Evolutionary conservation across 2,888 invertebrate species (phyloP), one percentile per base, ranked within the genome.

Genomic region (Alloplasta piceator): DNA sequence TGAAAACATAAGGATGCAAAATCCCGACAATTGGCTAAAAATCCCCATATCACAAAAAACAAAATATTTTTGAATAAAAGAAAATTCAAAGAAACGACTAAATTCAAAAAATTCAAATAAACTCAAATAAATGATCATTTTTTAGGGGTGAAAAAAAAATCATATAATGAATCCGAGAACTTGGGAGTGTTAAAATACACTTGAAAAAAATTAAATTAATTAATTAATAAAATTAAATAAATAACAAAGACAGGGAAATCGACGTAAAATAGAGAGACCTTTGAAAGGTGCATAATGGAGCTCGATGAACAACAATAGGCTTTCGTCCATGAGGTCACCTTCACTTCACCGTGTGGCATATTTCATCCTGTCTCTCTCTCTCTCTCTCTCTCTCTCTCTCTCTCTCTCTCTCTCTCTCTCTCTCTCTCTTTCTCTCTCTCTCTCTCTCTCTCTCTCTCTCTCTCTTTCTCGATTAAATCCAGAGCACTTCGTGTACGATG

Each of bases 311-410:
- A 63, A 78, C 73, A 78, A 78, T 74, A 55, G 46, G 56, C 72
- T 73, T 60, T 73, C 56, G 52, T 68, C 61, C 41, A 61, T 46
- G 38, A 67, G 14, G 36, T 70, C 58, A 70, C 70, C 58, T 70
- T 70, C 58, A 48, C 58, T 70, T 48, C 10, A 10, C 36, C 60
- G 14, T 16, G 14, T 64, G 41, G 16, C 36, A 38, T 78, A 26
- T 67, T 38, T 55, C 16, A 36, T 41, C 14, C 26, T 5, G 9
- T 7, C 48, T 39, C 41, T 6, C 26, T 12, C 12, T 36, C 16
- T 58, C 9, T 50, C 16, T 39, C 36, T 46, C n/a, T 71, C 48
- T 39, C 50, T 50, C 14, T 50, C 12, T n/a, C 26, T 43, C n/a
- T n/a, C n/a, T n/a, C n/a, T n/a, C n/a, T n/a, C n/a, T n/a, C n/a